These are phyloP conservation scores for Blennius ocellaris DNA, from an alignment of 2,113 vertebrate species.

Conservation along the genomic window DNA sequence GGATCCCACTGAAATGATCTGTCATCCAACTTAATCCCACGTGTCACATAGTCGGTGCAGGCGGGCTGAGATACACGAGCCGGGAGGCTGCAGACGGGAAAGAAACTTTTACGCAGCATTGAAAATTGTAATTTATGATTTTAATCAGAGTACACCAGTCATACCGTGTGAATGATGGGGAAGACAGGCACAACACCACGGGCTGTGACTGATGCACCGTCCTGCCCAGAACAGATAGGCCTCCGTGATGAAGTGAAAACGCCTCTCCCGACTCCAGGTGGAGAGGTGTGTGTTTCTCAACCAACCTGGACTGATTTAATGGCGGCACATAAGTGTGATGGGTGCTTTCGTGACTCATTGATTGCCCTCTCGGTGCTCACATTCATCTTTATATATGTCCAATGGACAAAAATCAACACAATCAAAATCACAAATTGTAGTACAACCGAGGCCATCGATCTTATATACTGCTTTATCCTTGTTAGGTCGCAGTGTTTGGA, in stretches of 20 bases:
- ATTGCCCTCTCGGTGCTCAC: not conserved
- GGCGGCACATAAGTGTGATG: not conserved
- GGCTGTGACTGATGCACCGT: constrained; percentile 39
- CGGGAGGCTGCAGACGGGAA: not conserved
- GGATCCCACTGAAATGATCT: constrained; percentile 22
- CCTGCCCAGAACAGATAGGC: constrained; percentile 21
- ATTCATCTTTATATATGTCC: constrained; percentile 6
- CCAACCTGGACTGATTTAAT: constrained; percentile 30
- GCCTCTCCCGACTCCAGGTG: not conserved
- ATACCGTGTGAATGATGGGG: constrained; percentile 5
- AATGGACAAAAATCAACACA: not conserved
- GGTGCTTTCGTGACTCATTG: constrained; percentile 11
- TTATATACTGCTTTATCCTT: too few species aligned
- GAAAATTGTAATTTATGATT: constrained; percentile 30
- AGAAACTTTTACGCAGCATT: constrained; percentile 4
- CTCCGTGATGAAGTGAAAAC: constrained; percentile 16
- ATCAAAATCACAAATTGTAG: not conserved
- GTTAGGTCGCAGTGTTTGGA: too few species aligned
- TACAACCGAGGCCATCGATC: too few species aligned
- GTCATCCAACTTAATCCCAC: constrained; percentile 28
- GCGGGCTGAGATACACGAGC: not conserved
- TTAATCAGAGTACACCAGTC: not conserved
- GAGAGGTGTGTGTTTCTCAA: constrained; percentile 1
- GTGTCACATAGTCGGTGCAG: constrained; percentile 12
- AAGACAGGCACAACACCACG: not conserved